Evolutionary conservation across 2,113 vertebrate species (phyloP).

Genomic region (Lathamus discolor): DNA sequence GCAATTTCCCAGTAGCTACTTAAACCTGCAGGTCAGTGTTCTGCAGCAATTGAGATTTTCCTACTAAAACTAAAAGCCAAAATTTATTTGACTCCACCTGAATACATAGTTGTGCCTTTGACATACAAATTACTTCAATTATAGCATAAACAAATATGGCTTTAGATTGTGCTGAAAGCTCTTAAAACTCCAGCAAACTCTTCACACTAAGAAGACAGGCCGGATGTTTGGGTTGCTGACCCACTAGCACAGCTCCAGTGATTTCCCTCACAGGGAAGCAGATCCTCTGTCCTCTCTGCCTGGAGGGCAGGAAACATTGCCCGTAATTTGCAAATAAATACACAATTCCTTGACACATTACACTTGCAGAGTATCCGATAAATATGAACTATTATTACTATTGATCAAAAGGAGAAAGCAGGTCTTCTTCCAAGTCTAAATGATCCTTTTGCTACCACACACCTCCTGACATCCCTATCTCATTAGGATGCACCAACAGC

Average conservation of each 20-base stretch:
- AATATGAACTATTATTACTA: background rate
- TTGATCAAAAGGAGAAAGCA: background rate
- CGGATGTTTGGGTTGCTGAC: background rate
- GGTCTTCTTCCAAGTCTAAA: background rate
- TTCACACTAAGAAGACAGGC: background rate
- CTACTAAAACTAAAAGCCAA: background rate
- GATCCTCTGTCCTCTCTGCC: background rate
- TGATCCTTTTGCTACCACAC: rapidly evolving
- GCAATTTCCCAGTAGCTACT: background rate
- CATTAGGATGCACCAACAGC: background rate
- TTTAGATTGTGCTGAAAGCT: background rate
- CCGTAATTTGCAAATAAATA: background rate
- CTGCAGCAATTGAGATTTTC: background rate
- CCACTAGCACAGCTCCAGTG: background rate
- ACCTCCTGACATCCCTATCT: background rate
- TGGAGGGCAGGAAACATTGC: background rate
- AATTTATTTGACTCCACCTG: background rate
- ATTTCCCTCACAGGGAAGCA: rapidly evolving
- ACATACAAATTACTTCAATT: background rate
- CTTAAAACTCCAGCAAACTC: background rate
- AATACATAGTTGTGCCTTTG: background rate
- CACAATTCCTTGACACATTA: background rate
- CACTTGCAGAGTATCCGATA: background rate
- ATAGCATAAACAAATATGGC: background rate
- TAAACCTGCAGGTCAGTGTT: background rate